These are phyloP conservation scores for Phalloptychus januarius DNA, from an alignment of 2,797 vertebrate genomes.

Conservation along the genomic window DNA sequence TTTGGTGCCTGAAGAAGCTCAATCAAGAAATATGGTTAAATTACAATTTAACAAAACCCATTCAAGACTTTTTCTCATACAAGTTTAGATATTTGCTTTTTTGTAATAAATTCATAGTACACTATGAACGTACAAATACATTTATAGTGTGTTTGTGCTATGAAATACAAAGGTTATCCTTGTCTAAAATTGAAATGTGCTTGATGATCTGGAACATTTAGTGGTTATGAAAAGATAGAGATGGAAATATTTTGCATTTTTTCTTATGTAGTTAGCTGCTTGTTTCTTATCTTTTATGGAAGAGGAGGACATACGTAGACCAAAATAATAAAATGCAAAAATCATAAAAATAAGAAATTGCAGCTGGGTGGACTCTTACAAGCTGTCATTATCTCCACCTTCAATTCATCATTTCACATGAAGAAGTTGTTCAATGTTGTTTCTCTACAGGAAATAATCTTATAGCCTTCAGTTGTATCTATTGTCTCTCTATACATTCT, in stretches of 20 bases:
- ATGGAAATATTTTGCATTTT: neutral
- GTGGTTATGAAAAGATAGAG: neutral
- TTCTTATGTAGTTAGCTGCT: neutral
- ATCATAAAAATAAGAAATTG: neutral
- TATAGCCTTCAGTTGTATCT: neutral
- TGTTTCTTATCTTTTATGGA: neutral
- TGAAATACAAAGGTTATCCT: neutral
- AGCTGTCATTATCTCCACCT: neutral
- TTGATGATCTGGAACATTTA: neutral
- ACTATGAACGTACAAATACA: too few relatives aligned
- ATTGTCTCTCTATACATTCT: neutral
- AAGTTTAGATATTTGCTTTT: neutral
- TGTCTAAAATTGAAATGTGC: neutral
- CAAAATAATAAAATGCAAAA: neutral
- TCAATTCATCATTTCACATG: neutral
- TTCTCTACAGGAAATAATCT: neutral
- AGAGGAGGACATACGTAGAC: neutral
- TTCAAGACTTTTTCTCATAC: neutral
- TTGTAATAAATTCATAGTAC: neutral
- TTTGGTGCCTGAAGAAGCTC: neutral
- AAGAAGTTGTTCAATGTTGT: neutral
- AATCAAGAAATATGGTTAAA: neutral
- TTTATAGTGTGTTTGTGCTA: neutral
- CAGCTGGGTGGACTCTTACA: neutral
- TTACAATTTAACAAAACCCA: neutral